Evolutionary conservation across 2,888 invertebrate species (phyloP).

Genomic region (Drosophila limbata): DNA sequence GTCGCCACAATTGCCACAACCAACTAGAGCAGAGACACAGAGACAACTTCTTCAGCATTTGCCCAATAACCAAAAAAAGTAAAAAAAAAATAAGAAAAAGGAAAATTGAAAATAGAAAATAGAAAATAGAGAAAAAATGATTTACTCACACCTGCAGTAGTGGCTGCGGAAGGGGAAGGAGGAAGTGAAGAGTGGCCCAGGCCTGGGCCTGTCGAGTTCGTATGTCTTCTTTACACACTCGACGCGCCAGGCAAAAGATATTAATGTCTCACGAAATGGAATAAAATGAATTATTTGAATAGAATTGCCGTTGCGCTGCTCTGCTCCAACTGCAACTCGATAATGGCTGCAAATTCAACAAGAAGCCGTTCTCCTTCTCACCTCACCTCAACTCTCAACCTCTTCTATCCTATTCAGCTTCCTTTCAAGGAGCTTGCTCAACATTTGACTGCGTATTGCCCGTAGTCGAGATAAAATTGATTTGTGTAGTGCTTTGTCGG

Average conservation of each 20-base stretch:
- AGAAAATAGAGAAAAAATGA: slow-evolving; percentile 63
- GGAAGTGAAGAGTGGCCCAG: background rate
- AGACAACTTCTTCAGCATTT: slow-evolving; percentile 6
- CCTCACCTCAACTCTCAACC: background rate
- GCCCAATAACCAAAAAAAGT: slow-evolving; percentile 18
- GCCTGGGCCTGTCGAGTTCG: slow-evolving; percentile 57
- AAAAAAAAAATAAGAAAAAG: background rate
- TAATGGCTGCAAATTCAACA: slow-evolving; percentile 75
- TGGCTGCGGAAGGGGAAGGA: slow-evolving; percentile 3
- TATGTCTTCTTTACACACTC: slow-evolving; percentile 78
- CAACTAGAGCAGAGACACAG: slow-evolving; percentile 36
- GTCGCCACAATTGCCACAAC: slow-evolving; percentile 79
- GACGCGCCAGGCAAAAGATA: slow-evolving; percentile 68
- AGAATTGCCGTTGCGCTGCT: slow-evolving; percentile 74
- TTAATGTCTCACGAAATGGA: slow-evolving; percentile 81
- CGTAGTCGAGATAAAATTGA: slow-evolving; percentile 78
- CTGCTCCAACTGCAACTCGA: slow-evolving; percentile 63
- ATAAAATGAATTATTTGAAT: slow-evolving; percentile 83
- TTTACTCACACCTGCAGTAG: slow-evolving; percentile 78
- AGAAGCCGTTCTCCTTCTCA: slow-evolving; percentile 38
- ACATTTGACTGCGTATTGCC: slow-evolving; percentile 79
- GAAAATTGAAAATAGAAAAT: background rate
- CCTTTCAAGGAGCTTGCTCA: slow-evolving; percentile 40
- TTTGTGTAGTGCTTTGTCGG: slow-evolving; percentile 68
- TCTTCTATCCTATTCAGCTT: background rate